Conservation (phyloP, 2,797 vertebrate species). For the Tolypeutes matacus region DNA sequence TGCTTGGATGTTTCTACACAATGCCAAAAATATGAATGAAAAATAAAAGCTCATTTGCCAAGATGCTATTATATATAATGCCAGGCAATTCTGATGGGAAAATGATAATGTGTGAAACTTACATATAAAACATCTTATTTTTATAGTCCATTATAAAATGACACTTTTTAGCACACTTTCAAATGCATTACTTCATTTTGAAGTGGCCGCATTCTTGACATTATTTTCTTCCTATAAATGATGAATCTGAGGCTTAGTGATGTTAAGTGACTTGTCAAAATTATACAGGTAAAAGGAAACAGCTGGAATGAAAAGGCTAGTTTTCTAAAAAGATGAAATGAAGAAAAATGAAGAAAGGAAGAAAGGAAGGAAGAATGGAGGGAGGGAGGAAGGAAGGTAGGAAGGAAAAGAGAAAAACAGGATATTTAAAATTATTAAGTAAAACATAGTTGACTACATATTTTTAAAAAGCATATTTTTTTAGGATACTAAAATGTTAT, state of each 20-base stretch:
- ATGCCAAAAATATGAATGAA: constrained; percentile 14
- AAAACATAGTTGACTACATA: constrained; percentile 2
- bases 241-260: background rate
- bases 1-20: background rate
- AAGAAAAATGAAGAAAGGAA: background rate
- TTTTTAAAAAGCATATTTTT: constrained; percentile 62
- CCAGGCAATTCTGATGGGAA: background rate
- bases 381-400: background rate
- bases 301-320: background rate
- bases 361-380: no score
- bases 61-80: background rate
- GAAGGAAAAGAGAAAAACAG: background rate
- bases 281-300: background rate
- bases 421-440: constrained; percentile 43
- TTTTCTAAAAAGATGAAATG: constrained; percentile 57
- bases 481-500: constrained; percentile 61
- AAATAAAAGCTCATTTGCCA: background rate
- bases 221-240: constrained; percentile 13
- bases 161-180: background rate
- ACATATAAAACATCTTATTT: background rate
- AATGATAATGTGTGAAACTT: background rate
- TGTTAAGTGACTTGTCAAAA: background rate
- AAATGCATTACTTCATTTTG: background rate
- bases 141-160: background rate
- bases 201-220: background rate